A percentile compares a stretch with the other conserved stretches of the same genome.
Evolutionary conservation across 1,140 invertebrate species (phyloP).

Genomic region (Zaprionus lachaisei): DNA sequence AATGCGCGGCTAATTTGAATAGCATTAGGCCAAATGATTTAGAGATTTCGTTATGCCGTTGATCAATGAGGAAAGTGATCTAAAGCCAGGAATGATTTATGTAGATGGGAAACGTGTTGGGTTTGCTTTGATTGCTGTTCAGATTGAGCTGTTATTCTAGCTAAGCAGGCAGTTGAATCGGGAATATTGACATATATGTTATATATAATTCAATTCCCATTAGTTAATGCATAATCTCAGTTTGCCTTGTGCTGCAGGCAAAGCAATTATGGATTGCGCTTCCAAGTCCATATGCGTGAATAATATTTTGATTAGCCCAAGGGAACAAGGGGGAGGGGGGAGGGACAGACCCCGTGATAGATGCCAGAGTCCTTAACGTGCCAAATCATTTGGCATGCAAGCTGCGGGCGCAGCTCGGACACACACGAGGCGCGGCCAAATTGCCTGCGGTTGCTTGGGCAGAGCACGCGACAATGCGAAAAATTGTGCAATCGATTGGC

Average conservation of each 20-base stretch:
- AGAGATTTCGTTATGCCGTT: conserved; percentile 38
- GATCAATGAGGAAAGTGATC: conserved; percentile 43
- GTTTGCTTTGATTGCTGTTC: background rate
- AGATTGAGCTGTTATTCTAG: background rate
- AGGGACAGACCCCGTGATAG: background rate
- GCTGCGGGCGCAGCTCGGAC: conserved; percentile 68
- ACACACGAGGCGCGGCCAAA: conserved; percentile 69
- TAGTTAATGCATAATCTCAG: conserved; percentile 9
- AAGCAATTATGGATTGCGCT: conserved; percentile 78
- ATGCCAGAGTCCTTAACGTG: conserved; percentile 2
- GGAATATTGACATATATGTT: background rate
- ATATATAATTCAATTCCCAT: background rate
- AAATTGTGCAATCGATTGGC: conserved; percentile 81
- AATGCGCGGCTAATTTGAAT: conserved; percentile 65
- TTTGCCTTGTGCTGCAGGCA: conserved; percentile 34
- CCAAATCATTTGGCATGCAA: conserved; percentile 69
- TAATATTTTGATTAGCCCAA: conserved; percentile 67
- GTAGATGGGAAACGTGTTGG: background rate
- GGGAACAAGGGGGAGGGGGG: background rate
- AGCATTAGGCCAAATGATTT: conserved; percentile 73
- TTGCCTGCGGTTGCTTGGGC: conserved; percentile 74
- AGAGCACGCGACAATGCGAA: conserved; percentile 77
- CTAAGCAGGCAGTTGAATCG: background rate
- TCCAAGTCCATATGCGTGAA: conserved; percentile 77
- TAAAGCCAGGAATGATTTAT: conserved; percentile 29